These are phyloP conservation scores for Aphidius gifuensis DNA, from an alignment of 1,140 invertebrate genomes.

Conservation along the genomic window DNA sequence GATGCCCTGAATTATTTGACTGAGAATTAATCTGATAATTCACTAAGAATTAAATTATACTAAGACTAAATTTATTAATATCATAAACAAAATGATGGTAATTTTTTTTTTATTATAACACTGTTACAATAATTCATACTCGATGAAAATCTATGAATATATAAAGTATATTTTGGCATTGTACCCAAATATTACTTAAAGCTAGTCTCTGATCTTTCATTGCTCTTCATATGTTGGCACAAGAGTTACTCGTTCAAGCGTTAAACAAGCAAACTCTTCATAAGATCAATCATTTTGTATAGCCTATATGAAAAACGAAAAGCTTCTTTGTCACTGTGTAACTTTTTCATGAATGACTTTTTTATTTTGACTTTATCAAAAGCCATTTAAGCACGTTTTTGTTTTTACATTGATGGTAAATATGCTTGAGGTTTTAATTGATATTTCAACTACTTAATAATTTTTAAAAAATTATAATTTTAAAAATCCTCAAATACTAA, in stretches of 20 bases:
- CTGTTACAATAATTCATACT: too few relatives aligned
- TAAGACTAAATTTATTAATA: too few relatives aligned
- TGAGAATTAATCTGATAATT: not conserved
- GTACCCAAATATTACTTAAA: conserved; percentile 16
- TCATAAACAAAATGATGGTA: too few relatives aligned
- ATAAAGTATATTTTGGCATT: conserved; percentile 18
- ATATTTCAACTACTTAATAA: too few relatives aligned
- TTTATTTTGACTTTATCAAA: conserved; percentile 33
- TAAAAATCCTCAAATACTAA: too few relatives aligned
- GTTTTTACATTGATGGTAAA: not conserved
- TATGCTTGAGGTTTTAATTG: not conserved
- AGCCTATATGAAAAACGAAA: not conserved
- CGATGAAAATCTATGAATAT: not conserved
- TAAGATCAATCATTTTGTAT: conserved; percentile 41
- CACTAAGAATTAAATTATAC: too few relatives aligned
- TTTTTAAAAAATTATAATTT: too few relatives aligned
- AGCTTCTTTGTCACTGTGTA: conserved; percentile 25
- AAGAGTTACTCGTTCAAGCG: conserved; percentile 19
- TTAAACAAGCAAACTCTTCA: conserved; percentile 3
- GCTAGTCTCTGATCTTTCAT: conserved; percentile 24
- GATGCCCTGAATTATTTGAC: not conserved
- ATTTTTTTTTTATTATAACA: too few relatives aligned
- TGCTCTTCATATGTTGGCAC: conserved; percentile 26
- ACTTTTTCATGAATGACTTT: conserved; percentile 39
- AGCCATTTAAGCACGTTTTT: conserved; percentile 32